Conservation (phyloP, 2,113 vertebrate species). For the Rissa tridactyla region DNA sequence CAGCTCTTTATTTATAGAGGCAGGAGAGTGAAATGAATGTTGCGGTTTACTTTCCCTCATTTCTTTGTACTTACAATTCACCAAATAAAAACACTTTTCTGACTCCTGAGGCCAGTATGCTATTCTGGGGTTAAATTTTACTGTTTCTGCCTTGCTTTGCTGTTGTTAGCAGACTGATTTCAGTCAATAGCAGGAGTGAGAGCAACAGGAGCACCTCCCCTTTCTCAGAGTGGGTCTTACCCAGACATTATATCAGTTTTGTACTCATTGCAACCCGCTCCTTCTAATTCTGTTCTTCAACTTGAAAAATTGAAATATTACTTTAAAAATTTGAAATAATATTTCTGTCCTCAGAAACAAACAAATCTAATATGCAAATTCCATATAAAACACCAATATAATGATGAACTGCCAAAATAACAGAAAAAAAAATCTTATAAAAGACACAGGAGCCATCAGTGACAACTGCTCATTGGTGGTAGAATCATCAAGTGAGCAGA, state of each 20-base stretch:
- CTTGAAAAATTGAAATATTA: neutral
- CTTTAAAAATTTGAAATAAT: too few species aligned
- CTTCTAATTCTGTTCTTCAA: neutral
- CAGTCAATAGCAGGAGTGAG: neutral
- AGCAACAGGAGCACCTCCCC: neutral
- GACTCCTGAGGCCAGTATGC: neutral
- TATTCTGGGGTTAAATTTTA: neutral
- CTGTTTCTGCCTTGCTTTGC: neutral
- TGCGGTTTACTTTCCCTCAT: neutral
- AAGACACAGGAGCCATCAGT: too few species aligned
- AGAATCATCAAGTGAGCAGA: too few species aligned
- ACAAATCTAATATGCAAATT: too few species aligned
- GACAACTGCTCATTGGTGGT: too few species aligned
- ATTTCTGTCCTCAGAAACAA: too few species aligned
- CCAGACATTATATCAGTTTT: neutral
- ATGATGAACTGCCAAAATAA: too few species aligned
- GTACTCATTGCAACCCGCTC: neutral
- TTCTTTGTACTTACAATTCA: neutral
- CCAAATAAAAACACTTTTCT: neutral
- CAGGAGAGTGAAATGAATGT: neutral
- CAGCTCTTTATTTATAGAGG: neutral
- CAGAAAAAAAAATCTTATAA: too few species aligned
- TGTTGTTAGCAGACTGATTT: neutral
- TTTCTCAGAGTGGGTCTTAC: fast-evolving
- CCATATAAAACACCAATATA: too few species aligned